Conservation (phyloP, 2,797 vertebrate genomes). For the Lagorchestes hirsutus region DNA sequence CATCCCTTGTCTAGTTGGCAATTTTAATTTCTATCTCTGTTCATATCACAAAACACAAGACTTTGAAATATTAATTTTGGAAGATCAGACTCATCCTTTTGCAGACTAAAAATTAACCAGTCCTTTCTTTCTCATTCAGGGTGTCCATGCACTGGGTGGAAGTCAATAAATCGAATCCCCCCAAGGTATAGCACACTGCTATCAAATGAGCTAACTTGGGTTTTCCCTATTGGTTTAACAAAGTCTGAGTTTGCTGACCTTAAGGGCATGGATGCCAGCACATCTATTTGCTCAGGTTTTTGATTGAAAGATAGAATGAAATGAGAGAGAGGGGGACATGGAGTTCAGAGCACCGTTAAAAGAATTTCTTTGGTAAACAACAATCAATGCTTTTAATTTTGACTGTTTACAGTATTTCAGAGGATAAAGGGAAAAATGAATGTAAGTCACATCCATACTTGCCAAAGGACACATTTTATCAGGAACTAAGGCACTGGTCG, state of each 20-base stretch:
- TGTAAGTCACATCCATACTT: not conserved
- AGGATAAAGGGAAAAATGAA: slow-evolving; percentile 15
- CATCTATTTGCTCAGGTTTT: slow-evolving; percentile 29
- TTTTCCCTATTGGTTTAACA: slow-evolving; percentile 52
- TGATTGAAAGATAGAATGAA: slow-evolving; percentile 44
- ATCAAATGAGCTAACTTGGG: slow-evolving; percentile 37
- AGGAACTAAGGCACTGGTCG: slow-evolving; percentile 8
- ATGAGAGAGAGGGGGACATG: slow-evolving; percentile 19
- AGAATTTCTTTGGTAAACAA: not conserved
- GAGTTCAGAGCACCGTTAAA: not conserved
- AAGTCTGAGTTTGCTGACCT: slow-evolving; percentile 53
- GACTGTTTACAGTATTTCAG: not conserved
- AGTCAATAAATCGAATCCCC: slow-evolving; percentile 14
- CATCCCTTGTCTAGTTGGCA: slow-evolving; percentile 33
- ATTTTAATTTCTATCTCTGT: not conserved
- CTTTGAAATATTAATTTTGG: slow-evolving; percentile 20
- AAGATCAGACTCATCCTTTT: slow-evolving; percentile 34
- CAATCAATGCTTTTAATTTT: slow-evolving; percentile 37
- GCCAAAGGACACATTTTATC: slow-evolving; percentile 6
- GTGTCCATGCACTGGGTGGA: not conserved
- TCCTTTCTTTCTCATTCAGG: slow-evolving; percentile 26
- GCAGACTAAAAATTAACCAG: slow-evolving; percentile 38
- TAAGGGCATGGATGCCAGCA: slow-evolving; percentile 34
- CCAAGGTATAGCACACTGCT: slow-evolving; percentile 13
- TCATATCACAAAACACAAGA: not conserved